Evolutionary conservation across 2,797 vertebrate species (phyloP).

Genomic region (Pseudochaenichthys georgianus): DNA sequence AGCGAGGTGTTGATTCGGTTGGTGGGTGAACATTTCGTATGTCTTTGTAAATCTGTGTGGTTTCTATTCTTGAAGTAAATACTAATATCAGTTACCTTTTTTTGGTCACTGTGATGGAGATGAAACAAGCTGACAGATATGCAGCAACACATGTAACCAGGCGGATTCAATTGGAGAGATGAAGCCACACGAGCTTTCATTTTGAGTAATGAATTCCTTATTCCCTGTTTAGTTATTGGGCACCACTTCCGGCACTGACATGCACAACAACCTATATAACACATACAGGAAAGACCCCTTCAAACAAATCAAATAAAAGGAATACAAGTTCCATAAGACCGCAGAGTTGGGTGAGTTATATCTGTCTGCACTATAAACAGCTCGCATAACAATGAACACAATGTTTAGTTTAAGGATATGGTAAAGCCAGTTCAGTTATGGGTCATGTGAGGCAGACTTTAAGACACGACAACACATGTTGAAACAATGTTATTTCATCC

Average conservation of each 20-base stretch:
- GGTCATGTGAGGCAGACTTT: neutral
- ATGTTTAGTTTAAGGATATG: neutral
- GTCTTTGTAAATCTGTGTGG: constrained; percentile 1
- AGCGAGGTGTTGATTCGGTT: constrained; percentile 11
- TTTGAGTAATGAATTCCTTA: no score
- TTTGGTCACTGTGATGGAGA: constrained; percentile 1
- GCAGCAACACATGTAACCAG: neutral
- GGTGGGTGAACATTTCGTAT: neutral
- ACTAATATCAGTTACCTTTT: neutral
- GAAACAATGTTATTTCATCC: no score
- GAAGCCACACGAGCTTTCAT: neutral
- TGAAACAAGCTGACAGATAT: neutral
- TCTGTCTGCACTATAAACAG: no score
- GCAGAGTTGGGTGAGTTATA: no score
- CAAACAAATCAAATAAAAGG: no score
- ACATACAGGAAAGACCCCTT: no score
- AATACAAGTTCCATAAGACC: no score
- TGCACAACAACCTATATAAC: no score
- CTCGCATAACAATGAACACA: neutral
- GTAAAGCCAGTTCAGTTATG: neutral
- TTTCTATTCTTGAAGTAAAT: constrained; percentile 4
- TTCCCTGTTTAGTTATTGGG: neutral
- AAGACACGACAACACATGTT: neutral
- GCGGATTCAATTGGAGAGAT: neutral
- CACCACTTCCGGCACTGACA: no score